Evolutionary conservation across 2,113 vertebrate genomes (phyloP).

Genomic region (Herpailurus yagouaroundi): DNA sequence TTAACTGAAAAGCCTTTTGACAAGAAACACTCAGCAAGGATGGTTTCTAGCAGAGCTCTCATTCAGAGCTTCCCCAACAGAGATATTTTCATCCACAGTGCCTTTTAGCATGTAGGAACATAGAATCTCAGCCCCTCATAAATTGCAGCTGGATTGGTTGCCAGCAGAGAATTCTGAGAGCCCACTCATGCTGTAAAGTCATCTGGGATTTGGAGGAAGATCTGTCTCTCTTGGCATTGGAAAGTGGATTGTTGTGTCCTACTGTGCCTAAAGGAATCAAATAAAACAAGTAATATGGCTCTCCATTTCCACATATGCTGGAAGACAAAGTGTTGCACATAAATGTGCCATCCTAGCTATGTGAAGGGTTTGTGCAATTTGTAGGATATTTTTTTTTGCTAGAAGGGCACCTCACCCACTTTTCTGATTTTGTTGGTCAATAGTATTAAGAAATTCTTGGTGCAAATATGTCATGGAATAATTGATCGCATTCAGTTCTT

Average conservation of each 20-base stretch:
- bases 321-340: not conserved
- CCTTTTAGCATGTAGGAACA: not conserved
- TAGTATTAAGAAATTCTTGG: not conserved
- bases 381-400: conserved; percentile 56
- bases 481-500: conserved; percentile 21
- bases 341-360: not conserved
- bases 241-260: not conserved
- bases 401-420: not conserved
- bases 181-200: not conserved
- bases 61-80: not conserved
- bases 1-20: not conserved
- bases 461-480: not conserved
- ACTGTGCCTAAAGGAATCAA: not conserved
- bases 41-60: not conserved
- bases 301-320: not conserved
- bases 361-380: not conserved
- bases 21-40: not conserved
- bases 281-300: not conserved
- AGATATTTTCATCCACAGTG: not conserved
- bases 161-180: not conserved
- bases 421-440: conserved; percentile 30
- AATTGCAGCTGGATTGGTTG: not conserved
- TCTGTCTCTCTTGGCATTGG: not conserved
- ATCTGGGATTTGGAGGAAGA: not conserved
- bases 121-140: not conserved